Evolutionary conservation across 2,888 invertebrate genomes (phyloP), one percentile per base, ranked within the genome.

Genomic region (Rhogogaster chlorosoma): DNA sequence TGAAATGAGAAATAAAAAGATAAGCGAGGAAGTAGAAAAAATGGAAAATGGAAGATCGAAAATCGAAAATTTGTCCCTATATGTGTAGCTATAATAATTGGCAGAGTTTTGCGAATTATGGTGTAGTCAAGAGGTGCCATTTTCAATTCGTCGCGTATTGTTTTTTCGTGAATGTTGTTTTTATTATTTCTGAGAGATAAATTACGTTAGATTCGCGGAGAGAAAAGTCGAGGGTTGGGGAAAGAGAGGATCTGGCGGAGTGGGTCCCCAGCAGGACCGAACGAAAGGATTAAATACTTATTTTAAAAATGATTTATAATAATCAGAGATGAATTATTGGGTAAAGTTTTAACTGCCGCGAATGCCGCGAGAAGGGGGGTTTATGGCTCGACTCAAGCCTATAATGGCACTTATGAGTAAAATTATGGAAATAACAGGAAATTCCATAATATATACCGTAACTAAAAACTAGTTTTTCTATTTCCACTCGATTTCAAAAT

Each of bases 251-350:
- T 61, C 36, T 12, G 57, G 12, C 12, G 57, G 32, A 57, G 78
- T 32, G 36, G 78, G 78, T 83, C 84, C 84, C 84, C 80, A 22
- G 73, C 26, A 38, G 61, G 75, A 57, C 64, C 75, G 86, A 84
- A 77, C 83, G 87, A 89, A 89, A 89, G 89, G 89, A 90, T 90
- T 90, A 90, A 90, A 88, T 87, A 89, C 88, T 88, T 88, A 89
- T 88, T 89, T 88, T 87, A 49, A 77, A 80, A 84, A 83, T 90
- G 90, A 90, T 89, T 89, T 90, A 90, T 86, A 89, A 87, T 86
- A 75, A 87, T 86, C 87, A 83, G 86, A 82, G 84, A 85, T 88
- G 88, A 90, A 87, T 89, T 89, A 89, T 88, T 87, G 86, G 85
- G 53, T 42, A 88, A 89, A 90, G 88, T 90, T 90, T 90, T 89